Evolutionary conservation across 2,888 invertebrate species (phyloP).

Genomic region (Acrobasis repandana): DNA sequence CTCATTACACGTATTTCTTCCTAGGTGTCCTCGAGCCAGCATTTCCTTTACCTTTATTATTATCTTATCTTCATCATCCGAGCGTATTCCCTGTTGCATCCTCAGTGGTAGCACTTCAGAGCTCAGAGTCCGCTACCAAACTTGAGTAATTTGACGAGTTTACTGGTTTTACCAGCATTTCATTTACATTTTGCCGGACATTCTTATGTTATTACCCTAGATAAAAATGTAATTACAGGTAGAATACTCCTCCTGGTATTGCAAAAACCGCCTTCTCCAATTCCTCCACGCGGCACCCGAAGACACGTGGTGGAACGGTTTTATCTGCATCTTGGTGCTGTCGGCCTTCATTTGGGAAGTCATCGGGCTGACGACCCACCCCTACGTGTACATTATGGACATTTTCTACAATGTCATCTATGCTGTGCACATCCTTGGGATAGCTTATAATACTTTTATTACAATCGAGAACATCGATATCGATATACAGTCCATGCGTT

Average conservation of each 20-base stretch:
- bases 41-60: too few species aligned
- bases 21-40: too few species aligned
- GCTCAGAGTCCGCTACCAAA: too few species aligned
- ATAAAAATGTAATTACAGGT: not conserved
- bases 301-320: not conserved
- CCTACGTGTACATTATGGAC: constrained; percentile 32
- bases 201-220: too few species aligned
- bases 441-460: constrained; percentile 39
- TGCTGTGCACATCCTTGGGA: constrained; percentile 45
- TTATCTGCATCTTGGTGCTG: constrained; percentile 4
- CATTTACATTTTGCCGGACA: too few species aligned
- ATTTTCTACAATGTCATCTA: constrained; percentile 50
- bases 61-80: too few species aligned
- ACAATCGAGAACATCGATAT: constrained; percentile 33
- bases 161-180: too few species aligned
- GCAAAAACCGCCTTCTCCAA: constrained; percentile 3
- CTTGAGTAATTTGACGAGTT: too few species aligned
- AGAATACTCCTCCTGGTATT: constrained; percentile 1
- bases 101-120: too few species aligned
- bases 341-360: constrained; percentile 40
- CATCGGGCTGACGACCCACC: constrained; percentile 23
- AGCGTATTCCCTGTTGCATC: too few species aligned
- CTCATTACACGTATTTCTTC: too few species aligned
- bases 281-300: constrained; percentile 5
- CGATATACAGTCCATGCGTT: constrained; percentile 35